Conservation (phyloP, 2,113 vertebrate species). For the Nothocercus julius region DNA sequence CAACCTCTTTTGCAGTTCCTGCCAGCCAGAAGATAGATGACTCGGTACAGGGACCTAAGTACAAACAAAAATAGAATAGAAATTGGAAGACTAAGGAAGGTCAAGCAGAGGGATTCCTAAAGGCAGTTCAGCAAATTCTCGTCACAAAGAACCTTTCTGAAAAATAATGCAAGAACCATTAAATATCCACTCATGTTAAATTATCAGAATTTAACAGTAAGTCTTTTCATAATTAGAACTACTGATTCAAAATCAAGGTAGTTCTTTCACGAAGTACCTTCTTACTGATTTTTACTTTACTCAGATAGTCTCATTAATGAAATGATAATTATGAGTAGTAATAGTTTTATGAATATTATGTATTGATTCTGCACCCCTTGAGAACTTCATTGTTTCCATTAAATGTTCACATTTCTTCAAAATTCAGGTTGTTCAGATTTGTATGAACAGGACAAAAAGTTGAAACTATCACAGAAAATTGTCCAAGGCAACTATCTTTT, state of each 20-base stretch:
- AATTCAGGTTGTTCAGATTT: neutral
- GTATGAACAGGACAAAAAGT: neutral
- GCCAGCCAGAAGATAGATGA: slow-evolving; percentile 60
- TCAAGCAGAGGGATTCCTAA: neutral
- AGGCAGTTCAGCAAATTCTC: neutral
- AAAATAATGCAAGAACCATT: neutral
- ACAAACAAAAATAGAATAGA: slow-evolving; percentile 60
- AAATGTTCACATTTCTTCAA: neutral
- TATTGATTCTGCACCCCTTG: neutral
- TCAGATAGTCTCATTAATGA: neutral
- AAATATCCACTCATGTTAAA: neutral
- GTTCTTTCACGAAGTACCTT: neutral
- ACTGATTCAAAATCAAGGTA: neutral
- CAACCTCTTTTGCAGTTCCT: slow-evolving; percentile 34
- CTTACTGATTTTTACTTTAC: slow-evolving; percentile 4
- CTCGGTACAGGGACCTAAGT: slow-evolving; percentile 14
- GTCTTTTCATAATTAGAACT: neutral
- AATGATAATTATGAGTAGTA: neutral
- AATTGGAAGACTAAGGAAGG: slow-evolving; percentile 53
- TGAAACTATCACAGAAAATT: neutral
- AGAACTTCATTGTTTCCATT: neutral
- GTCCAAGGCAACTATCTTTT: neutral
- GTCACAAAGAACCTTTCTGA: neutral
- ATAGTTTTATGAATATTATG: neutral
- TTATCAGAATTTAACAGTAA: neutral